Base-by-base conservation (phyloP, 2,888 invertebrate genomes). In the Agonopterix arenella region DNA sequence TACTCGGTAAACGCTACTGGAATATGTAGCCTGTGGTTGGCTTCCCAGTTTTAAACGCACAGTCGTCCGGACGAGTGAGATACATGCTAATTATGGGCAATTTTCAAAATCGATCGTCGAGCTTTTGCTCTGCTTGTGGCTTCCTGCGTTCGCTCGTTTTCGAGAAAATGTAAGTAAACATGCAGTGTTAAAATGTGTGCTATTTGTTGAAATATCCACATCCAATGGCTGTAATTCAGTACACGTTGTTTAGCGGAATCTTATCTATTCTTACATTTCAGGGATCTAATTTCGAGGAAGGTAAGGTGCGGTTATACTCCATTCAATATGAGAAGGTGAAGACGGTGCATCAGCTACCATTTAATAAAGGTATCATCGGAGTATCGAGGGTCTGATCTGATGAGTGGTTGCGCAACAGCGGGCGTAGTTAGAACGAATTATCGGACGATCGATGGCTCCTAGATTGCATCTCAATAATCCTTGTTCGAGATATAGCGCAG, bases 1-100 rank as follows among this genome's bases (percentile, higher is more conserved):
- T 88, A 85, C 76, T 76, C 70, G 65, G 83, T 88, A 86, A 86
- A 88, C 74, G 89, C 89, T 89, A 89, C 89, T 83, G 89, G 83
- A 86, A 84, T 86, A 83, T 75, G 70, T 73, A 78, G 77, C 76
- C 83, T 80, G 83, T 84, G 83, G 84, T 84, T 77, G 78, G 62
- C 68, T 73, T 79, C 76, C 77, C 81, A 77, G 70, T 79, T 79
- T 85, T 78, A 83, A 84, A 83, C 75, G 83, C 70, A 79, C 77
- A 79, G 73, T 80, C 74, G 76, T 77, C 77, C 77, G 68, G 71
- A 70, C 79, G 75, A 84, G 76, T 80, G 78, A 83, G 83, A 85
- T 84, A 82, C 84, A 82, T 76, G 78, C 82, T 89, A 89, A 89
- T 89, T 89, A 84, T 75, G 80, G 84, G 84, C 74, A 86, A 89